These are phyloP conservation scores for Gobius niger DNA, from an alignment of 2,113 vertebrate genomes.

Conservation along the genomic window DNA sequence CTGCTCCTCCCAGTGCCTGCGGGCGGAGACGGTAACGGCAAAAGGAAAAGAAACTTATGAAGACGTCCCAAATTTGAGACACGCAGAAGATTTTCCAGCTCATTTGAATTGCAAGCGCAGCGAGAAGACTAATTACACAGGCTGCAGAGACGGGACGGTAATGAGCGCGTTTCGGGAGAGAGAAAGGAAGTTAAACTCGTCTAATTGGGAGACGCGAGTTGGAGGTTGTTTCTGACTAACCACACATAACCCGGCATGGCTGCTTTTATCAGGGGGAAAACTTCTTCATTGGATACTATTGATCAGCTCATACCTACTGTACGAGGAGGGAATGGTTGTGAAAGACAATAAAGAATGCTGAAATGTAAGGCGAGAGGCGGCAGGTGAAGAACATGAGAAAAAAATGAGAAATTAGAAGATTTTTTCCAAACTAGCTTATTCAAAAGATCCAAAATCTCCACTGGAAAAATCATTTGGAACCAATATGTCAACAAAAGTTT, in stretches of 20 bases:
- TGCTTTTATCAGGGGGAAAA: not conserved
- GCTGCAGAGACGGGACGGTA: slow-evolving; percentile 42
- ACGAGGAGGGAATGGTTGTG: no score
- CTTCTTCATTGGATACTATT: no score
- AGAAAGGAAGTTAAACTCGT: not conserved
- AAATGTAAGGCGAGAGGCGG: no score
- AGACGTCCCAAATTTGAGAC: slow-evolving; percentile 1
- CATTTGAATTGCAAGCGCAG: slow-evolving; percentile 26
- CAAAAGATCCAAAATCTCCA: no score
- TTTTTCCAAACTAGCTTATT: no score
- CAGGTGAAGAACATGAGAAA: no score
- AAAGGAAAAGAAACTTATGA: slow-evolving; percentile 14
- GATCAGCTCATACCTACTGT: no score
- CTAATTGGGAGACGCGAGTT: not conserved
- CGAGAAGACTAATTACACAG: slow-evolving; percentile 37
- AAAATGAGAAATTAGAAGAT: no score
- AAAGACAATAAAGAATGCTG: no score
- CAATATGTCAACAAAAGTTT: no score
- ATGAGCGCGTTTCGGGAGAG: slow-evolving; percentile 46
- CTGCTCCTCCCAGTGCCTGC: slow-evolving; percentile 9
- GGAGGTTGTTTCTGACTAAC: not conserved
- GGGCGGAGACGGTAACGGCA: slow-evolving; percentile 18
- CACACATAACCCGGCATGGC: not conserved
- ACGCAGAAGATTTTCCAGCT: slow-evolving; percentile 10
- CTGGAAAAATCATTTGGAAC: no score